Conservation (phyloP, 2,888 invertebrate species). For the Agrochola circellaris region DNA sequence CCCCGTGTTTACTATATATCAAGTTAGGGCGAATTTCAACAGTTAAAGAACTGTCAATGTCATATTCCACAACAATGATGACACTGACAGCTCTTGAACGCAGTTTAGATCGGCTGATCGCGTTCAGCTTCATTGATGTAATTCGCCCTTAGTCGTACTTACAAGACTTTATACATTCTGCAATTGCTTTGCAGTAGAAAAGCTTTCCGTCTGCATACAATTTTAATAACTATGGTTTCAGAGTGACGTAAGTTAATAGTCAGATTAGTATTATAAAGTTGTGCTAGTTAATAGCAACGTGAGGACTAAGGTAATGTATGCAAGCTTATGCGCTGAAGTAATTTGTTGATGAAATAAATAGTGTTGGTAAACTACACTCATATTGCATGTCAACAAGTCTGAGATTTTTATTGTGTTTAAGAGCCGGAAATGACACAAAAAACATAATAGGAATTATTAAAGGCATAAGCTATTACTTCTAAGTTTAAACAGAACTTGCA, state of each 20-base stretch:
- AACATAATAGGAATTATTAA: not conserved
- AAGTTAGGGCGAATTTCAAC: too few species aligned
- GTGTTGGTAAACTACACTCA: not conserved
- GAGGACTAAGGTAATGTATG: conserved; percentile 13
- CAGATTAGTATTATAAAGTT: not conserved
- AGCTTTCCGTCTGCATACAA: not conserved
- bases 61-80: too few species aligned
- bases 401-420: conserved; percentile 4
- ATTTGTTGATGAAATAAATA: conserved; percentile 45
- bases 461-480: not conserved
- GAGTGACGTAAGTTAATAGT: not conserved
- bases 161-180: too few species aligned
- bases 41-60: too few species aligned
- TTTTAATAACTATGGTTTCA: not conserved
- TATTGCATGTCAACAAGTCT: conserved; percentile 1
- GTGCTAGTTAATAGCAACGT: conserved; percentile 17
- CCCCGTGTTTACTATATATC: too few species aligned
- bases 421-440: not conserved
- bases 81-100: too few species aligned
- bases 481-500: not conserved
- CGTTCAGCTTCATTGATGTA: too few species aligned
- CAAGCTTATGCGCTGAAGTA: conserved; percentile 9
- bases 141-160: too few species aligned
- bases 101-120: too few species aligned
- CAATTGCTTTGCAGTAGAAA: not conserved